phyloP scores from a whole-genome alignment of 2,888 invertebrate species.

The Ophion ventricosus region DNA sequence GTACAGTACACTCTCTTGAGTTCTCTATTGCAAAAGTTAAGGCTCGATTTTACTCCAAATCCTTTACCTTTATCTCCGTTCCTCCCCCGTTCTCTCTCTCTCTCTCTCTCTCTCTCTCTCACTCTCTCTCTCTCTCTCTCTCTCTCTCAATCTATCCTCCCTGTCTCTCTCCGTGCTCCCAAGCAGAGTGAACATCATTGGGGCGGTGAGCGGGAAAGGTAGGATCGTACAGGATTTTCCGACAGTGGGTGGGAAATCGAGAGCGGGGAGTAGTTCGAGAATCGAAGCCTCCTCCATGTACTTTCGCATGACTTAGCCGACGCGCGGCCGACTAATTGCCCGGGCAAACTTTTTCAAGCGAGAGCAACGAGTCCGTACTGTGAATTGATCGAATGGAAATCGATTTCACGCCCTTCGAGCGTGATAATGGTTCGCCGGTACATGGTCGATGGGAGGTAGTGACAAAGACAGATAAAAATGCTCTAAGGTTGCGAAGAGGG shows the following conservation, averaged over 20 bases:
- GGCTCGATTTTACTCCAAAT: conserved; percentile 64
- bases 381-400: conserved; percentile 72
- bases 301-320: conserved; percentile 67
- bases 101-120: conserved; percentile 15
- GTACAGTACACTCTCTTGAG: conserved; percentile 50
- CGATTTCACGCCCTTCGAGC: conserved; percentile 70
- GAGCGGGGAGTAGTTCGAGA: too few relatives aligned
- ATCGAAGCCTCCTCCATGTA: conserved; percentile 62
- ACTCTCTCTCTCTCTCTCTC: conserved; percentile 16
- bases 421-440: conserved; percentile 68
- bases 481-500: neutral
- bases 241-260: conserved; percentile 10
- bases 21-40: conserved; percentile 65
- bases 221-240: conserved; percentile 45
- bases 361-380: conserved; percentile 63
- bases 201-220: conserved; percentile 5
- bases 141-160: conserved; percentile 14
- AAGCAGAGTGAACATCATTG: conserved; percentile 17
- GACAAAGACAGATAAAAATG: conserved; percentile 33
- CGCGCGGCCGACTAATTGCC: conserved; percentile 72
- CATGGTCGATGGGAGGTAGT: conserved; percentile 53
- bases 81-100: conserved; percentile 22
- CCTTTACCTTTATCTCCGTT: conserved; percentile 53
- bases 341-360: conserved; percentile 69
- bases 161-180: conserved; percentile 12